Conservation (phyloP, 2,797 vertebrate genomes). For the Tiaroga cobitis region DNA sequence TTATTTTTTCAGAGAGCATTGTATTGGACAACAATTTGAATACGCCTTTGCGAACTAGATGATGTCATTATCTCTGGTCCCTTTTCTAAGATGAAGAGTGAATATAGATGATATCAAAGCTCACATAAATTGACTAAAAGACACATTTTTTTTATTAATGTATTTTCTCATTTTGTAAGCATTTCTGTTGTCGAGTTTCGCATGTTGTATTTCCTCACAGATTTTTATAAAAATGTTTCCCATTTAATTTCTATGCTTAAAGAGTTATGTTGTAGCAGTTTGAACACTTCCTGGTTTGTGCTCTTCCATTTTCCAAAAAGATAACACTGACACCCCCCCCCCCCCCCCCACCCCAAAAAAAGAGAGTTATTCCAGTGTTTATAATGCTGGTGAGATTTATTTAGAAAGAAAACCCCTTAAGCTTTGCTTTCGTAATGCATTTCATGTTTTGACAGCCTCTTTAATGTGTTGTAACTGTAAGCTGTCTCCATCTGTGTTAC, state of each 20-base stretch:
- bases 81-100: too few relatives aligned
- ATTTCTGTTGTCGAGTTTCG: neutral
- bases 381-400: conserved; percentile 26
- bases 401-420: conserved; percentile 13
- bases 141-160: too few relatives aligned
- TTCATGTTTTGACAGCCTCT: conserved; percentile 52
- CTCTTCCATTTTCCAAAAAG: neutral
- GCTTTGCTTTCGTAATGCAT: conserved; percentile 50
- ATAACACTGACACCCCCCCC: too few relatives aligned
- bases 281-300: neutral
- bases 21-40: neutral
- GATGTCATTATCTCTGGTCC: neutral
- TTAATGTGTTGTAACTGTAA: conserved; percentile 59
- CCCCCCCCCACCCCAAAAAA: too few relatives aligned
- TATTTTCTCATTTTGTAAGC: neutral
- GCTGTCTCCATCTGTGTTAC: conserved; percentile 54
- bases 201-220: neutral
- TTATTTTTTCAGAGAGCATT: neutral
- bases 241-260: neutral
- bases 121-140: neutral
- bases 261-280: neutral
- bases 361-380: neutral
- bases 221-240: neutral
- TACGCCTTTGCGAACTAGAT: neutral
- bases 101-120: neutral